Evolutionary conservation across 1,140 invertebrate genomes (phyloP), one percentile per base, ranked within the genome.

Genomic region (Wiebesia pumilae): DNA sequence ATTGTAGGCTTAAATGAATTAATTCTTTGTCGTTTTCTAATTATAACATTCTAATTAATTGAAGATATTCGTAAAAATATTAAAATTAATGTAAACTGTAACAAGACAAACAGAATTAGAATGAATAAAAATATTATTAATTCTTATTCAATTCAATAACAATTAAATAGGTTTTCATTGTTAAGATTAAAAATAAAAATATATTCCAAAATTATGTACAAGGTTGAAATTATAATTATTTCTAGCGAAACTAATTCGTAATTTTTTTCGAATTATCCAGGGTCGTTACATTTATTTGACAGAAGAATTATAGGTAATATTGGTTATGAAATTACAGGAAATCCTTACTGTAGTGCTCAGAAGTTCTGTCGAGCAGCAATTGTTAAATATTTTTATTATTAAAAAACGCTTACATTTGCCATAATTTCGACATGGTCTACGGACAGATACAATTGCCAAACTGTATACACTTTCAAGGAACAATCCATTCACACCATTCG

Each of bases 231-330:
- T 58, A 33, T 58, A 80, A 58, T 35, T 58, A 62, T 80, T 24
- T 80, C 6, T 73, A 54, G 47, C 43, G 69, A 65, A 84, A 77
- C 38, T 78, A 78, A 84, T 78, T 38, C 27, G 30, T 24, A 38
- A 65, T 65, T 54, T 54, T 82, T 9, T 9, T 81, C 33, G 3
- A 71, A 35, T 71, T 30, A 19, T 82, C 35, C 30, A 51, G 30
- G 51, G 16, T 35, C 51, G 35, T 82, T 54, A 30, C 54, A 82
- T 71, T 33, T 38, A 82, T 71, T 71, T 51, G 4, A 71, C 1
- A 69, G 33, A 71, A 35, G 30, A 71, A 80, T 80, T 54, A 65
- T 54, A 80, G 54, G 54, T 40, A 80, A 71, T n/a, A 81, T 51
- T 71, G 30, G 21, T 54, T 30, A 69, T 54, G 54, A 82, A 71